Evolutionary conservation across 1,140 invertebrate genomes (phyloP), one percentile per base, ranked within the genome.

Genomic region (Brachystomella parvula): DNA sequence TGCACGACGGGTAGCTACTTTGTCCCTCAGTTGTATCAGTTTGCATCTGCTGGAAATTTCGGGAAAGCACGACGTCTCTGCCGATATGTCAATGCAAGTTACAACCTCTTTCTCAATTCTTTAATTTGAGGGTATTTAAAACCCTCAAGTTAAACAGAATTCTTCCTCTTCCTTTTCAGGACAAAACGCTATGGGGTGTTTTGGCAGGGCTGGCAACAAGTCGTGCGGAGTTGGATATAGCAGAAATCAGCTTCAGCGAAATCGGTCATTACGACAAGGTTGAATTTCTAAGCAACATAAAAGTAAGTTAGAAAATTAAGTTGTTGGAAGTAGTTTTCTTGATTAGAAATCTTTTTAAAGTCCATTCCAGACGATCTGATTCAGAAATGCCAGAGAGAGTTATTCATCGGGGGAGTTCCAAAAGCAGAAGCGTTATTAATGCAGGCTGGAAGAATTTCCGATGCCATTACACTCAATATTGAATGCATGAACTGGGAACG

Each of bases 231-330:
- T 78, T 96, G 28, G 83, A 86, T 47, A 86, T 90, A 31, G 92
- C 93, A 1, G 93, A 96, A 82, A 87, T 95, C 76, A 89, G 92
- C 12, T 98, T 94, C 79, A 89, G 92, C n/a, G 87, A 91, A 28
- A 90, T 97, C 63, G 85, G 86, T 68, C 87, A 92, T 82, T 87
- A 86, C 56, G 92, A 96, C 74, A 95, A 96, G 85, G 93, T 96
- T 0, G 83, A 87, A 73, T 94, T 91, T 75, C 87, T 96, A 62
- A 86, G 89, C 75, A 84, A 91, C 73, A 85, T 96, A 28, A 89
- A 92, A 77, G 85, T 85, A 79, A 64, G 6, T 2, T 17, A 33
- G 15, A 31, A 39, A 21, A 39, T 59, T 12, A 39, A 39, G 9
- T 26, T 53, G 15, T 35, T 21, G 24, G n/a, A 44, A 63, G 6